Percentiles rank a stretch among this genome's conserved stretches.
These are phyloP conservation scores for Gallinago nigripennis DNA, from an alignment of 2,797 vertebrate genomes.

Conservation along the genomic window DNA sequence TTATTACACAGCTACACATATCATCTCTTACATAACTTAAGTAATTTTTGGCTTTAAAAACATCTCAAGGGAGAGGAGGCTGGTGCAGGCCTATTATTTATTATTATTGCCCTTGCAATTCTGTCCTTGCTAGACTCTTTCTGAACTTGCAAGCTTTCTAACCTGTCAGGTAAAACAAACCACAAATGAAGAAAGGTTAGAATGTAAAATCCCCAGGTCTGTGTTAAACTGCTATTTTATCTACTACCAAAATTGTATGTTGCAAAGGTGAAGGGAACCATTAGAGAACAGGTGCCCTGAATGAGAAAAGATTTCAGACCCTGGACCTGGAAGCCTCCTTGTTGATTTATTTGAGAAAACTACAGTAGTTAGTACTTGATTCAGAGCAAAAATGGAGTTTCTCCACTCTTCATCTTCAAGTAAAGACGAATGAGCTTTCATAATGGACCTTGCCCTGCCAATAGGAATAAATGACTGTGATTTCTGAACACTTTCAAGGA, in stretches of 20 bases:
- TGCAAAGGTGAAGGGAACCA: conserved; percentile 39
- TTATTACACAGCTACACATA: not conserved
- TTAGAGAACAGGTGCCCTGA: conserved; percentile 46
- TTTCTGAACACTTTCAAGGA: conserved; percentile 82
- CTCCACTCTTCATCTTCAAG: conserved; percentile 75
- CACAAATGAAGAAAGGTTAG: conserved; percentile 53
- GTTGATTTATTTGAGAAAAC: conserved; percentile 69
- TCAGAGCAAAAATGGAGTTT: conserved; percentile 74
- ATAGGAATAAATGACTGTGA: conserved; percentile 83
- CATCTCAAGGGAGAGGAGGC: not conserved
- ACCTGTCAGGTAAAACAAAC: conserved; percentile 61
- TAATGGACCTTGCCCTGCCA: conserved; percentile 83
- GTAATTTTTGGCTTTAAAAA: not conserved
- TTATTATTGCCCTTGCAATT: not conserved
- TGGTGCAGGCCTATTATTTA: not conserved
- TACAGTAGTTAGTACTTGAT: conserved; percentile 72
- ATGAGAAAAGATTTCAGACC: conserved; percentile 49
- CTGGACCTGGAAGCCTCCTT: conserved; percentile 20
- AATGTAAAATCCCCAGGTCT: conserved; percentile 14
- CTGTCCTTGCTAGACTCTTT: not conserved
- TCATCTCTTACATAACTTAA: not conserved
- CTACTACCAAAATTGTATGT: not conserved
- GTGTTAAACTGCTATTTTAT: conserved; percentile 37
- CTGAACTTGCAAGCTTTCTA: conserved; percentile 12
- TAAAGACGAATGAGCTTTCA: conserved; percentile 82